Percentiles rank a stretch among this genome's conserved stretches.
Evolutionary conservation across 2,113 vertebrate genomes (phyloP).

Genomic region (Oryzias woworae): DNA sequence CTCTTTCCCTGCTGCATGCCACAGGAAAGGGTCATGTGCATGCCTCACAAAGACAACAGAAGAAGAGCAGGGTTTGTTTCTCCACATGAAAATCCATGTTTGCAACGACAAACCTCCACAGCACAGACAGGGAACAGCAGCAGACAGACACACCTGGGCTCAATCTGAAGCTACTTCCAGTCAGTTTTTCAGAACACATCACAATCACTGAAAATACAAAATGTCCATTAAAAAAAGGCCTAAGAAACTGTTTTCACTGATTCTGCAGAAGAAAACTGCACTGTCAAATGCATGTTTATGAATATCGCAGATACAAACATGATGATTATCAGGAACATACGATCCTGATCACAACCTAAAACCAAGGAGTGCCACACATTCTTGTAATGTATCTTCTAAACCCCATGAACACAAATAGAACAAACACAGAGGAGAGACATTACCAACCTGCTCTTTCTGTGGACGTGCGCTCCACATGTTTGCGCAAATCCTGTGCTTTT

Average conservation of each 20-base stretch:
- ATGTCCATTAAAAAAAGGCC: too few species aligned
- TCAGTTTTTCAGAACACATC: too few species aligned
- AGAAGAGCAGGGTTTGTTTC: background rate
- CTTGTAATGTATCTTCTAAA: background rate
- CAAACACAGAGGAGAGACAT: conserved; percentile 23
- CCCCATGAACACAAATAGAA: conserved; percentile 45
- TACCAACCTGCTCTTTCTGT: conserved; percentile 68
- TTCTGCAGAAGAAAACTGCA: too few species aligned
- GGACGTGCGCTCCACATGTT: conserved; percentile 60
- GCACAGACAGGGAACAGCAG: background rate
- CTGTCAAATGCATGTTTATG: too few species aligned
- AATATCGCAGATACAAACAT: too few species aligned
- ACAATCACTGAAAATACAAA: too few species aligned
- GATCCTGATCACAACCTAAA: conserved; percentile 1
- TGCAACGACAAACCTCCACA: conserved; percentile 35
- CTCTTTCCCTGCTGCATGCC: conserved; percentile 22
- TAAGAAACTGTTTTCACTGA: too few species aligned
- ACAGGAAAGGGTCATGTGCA: conserved; percentile 37
- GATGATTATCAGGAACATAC: too few species aligned
- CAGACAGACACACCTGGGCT: conserved; percentile 23
- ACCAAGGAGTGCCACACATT: conserved; percentile 13
- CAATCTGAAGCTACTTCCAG: background rate
- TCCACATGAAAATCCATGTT: conserved; percentile 50
- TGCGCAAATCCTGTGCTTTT: conserved; percentile 23
- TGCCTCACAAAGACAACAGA: conserved; percentile 40